Conservation (phyloP, 2,888 invertebrate genomes). For the Microplitis manilae region DNA sequence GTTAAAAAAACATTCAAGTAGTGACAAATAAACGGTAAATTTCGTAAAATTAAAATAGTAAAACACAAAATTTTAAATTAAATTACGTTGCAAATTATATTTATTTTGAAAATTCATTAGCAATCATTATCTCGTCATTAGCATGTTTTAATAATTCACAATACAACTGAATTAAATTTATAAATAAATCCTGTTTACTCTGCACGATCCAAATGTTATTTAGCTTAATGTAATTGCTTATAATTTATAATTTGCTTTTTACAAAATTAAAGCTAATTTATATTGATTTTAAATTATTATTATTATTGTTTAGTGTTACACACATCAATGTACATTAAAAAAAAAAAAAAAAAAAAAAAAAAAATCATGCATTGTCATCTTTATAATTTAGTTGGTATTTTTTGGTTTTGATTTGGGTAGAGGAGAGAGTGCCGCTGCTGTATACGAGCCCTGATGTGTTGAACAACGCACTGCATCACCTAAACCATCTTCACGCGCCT, state of each 20-base stretch:
- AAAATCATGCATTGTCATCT: slow-evolving; percentile 53
- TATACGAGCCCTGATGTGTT: slow-evolving; percentile 70
- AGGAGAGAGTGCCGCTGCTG: slow-evolving; percentile 71
- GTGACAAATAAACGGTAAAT: neutral
- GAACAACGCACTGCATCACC: slow-evolving; percentile 70
- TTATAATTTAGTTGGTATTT: slow-evolving; percentile 59
- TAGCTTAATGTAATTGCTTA: neutral
- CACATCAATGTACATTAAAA: slow-evolving; percentile 1
- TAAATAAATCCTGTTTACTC: neutral
- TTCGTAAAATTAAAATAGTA: neutral
- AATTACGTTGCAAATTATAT: neutral
- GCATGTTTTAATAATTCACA: neutral
- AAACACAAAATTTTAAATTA: neutral
- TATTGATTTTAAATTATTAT: slow-evolving; percentile 15
- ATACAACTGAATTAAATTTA: neutral
- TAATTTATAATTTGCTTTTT: neutral
- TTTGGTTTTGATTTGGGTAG: slow-evolving; percentile 64
- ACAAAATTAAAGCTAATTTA: neutral
- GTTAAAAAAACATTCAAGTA: neutral
- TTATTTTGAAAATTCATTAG: neutral
- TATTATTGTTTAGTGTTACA: slow-evolving; percentile 16
- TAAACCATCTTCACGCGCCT: slow-evolving; percentile 65
- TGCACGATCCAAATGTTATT: neutral
- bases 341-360: neutral
- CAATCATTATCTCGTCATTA: neutral